Base-by-base conservation (phyloP, 35 echinoderm and acorn worm genomes). In the Ptychodera flava region DNA sequence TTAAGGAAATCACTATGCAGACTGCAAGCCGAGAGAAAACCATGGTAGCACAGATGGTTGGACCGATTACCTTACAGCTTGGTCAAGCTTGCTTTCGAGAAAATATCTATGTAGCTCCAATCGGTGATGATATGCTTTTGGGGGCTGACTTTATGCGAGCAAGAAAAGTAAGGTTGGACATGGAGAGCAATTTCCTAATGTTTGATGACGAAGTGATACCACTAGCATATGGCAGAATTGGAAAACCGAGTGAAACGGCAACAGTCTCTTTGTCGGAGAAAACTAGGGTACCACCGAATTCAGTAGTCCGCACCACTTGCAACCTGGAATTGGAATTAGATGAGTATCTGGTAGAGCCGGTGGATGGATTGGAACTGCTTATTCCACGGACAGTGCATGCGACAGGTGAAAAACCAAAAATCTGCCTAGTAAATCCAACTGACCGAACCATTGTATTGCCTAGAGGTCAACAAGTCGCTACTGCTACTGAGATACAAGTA, bases 91-190 rank as follows among this genome's bases (percentile, higher is more conserved):
- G 29, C 29, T 87, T 36, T 30, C 32, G 33, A 0, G 85, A 81
- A 31, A 36, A 31, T 28, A 37, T 91, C 29, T 88, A 87, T 81
- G 90, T 91, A 35, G 90, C 90, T 30, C 90, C 78, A 16, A 91
- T 91, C 33, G 78, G 82, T 10, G 90, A 91, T 32, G 90, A 91
- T 33, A 91, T 91, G 90, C 37, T 91, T 2, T 75, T 91, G 78
- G 90, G 90, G 37, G 33, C 37, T 28, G 90, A 91, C 37, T 85
- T 91, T 28, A 84, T 91, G 1, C 36, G 36, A 0, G 30, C 15
- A 28, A 37, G 88, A 16, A 34, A 78, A 16, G 36, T 33, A 0
- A 35, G 30, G 1, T 80, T 91, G 28, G 34, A 88, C 76, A 89
- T 88, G 1, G 76, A 33, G 36, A 35, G 84, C 0, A 30, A 38